Percentiles rank a stretch among this genome's conserved stretches.
phyloP scores from a whole-genome alignment of 2,888 invertebrate species.

The Pammene fasciana region DNA sequence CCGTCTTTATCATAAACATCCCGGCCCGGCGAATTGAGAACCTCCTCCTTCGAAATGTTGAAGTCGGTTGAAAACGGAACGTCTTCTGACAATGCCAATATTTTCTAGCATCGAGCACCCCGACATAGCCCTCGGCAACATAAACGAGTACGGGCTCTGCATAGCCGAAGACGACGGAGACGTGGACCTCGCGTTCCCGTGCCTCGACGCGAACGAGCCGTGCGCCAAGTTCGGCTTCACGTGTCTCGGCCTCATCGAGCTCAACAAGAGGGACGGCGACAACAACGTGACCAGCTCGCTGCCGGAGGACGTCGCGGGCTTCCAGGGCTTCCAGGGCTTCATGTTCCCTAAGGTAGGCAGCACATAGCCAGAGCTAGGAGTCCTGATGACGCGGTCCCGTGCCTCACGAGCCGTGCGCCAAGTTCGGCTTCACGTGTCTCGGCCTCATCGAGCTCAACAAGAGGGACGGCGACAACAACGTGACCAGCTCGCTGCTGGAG shows the following conservation, averaged over 20 bases:
- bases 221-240: slow-evolving; percentile 97
- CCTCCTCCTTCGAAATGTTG: too few species aligned
- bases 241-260: slow-evolving; percentile 93
- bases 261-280: slow-evolving; percentile 73
- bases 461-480: slow-evolving; percentile 55
- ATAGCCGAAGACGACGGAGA: slow-evolving; percentile 99
- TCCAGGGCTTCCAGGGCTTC: slow-evolving; percentile 51
- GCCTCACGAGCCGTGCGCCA: slow-evolving; percentile 84
- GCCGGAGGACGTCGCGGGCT: slow-evolving; percentile 60
- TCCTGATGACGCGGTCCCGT: slow-evolving; percentile 95
- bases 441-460: slow-evolving; percentile 87
- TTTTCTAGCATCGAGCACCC: slow-evolving; percentile 84
- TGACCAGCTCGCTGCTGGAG: slow-evolving; percentile 68
- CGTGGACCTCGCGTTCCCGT: slow-evolving; percentile 96
- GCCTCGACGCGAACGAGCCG: slow-evolving; percentile 93
- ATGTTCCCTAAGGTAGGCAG: slow-evolving; percentile 61
- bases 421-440: too few species aligned
- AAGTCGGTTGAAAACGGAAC: too few species aligned
- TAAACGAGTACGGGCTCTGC: slow-evolving; percentile 91
- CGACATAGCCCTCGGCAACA: slow-evolving; percentile 84
- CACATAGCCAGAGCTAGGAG: slow-evolving; percentile 86
- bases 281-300: slow-evolving; percentile 62
- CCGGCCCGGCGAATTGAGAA: too few species aligned
- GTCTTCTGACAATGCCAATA: too few species aligned
- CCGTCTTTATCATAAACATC: too few species aligned